phyloP scores from a whole-genome alignment of 2,797 vertebrate species.

The Eulemur coronatus region DNA sequence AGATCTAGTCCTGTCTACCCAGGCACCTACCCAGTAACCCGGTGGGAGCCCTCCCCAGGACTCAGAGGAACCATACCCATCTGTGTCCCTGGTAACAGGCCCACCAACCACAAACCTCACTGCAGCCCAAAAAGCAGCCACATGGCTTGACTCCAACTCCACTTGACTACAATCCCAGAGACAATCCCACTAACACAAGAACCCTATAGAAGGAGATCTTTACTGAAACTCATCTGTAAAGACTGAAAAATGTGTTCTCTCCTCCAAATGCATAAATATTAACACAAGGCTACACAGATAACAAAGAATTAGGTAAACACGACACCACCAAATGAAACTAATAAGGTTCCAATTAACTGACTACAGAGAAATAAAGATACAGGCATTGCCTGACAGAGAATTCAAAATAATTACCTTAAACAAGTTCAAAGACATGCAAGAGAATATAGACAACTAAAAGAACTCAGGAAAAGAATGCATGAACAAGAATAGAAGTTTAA shows the following conservation, averaged over 20 bases:
- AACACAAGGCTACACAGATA: neutral
- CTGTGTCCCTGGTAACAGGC: neutral
- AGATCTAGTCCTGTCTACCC: neutral
- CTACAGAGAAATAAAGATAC: neutral
- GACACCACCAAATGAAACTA: neutral
- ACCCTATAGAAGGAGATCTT: neutral
- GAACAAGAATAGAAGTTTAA: neutral
- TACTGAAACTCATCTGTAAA: neutral
- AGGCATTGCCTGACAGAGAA: neutral
- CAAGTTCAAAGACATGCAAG: neutral
- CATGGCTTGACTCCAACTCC: neutral
- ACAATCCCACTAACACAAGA: neutral
- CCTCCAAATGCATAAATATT: neutral
- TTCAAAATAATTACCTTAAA: neutral
- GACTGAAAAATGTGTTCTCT: neutral
- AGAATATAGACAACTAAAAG: neutral
- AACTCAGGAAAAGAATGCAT: neutral
- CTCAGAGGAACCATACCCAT: too few relatives aligned
- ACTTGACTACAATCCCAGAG: neutral
- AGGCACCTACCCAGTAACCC: neutral
- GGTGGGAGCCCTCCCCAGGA: neutral
- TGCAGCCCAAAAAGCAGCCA: neutral
- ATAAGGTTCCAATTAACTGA: neutral
- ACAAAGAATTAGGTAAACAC: neutral
- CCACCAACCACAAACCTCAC: neutral